These are phyloP conservation scores for Cephalophus harveyi DNA, from an alignment of 2,113 vertebrate genomes.

Conservation along the genomic window DNA sequence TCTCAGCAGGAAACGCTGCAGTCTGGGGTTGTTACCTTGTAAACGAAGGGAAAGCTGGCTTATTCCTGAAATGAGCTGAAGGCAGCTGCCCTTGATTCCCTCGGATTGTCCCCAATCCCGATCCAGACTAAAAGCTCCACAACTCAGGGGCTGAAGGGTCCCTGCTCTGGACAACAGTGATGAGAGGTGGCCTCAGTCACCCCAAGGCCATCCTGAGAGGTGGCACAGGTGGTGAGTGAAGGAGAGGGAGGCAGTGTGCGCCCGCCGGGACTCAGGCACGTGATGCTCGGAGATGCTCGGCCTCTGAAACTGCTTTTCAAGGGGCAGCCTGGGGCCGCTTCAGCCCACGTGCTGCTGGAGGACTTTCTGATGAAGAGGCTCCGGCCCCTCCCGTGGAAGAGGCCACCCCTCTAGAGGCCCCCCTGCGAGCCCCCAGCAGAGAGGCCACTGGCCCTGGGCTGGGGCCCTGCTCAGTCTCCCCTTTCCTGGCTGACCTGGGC, in stretches of 20 bases:
- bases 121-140: not conserved
- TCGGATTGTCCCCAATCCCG: accelerated
- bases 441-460: not conserved
- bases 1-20: not conserved
- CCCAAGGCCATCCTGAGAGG: not conserved
- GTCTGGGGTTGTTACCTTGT: accelerated
- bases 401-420: not conserved
- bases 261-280: not conserved
- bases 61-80: accelerated
- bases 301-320: not conserved
- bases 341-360: not conserved
- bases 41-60: not conserved
- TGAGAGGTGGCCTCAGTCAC: not conserved
- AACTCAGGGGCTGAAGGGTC: accelerated
- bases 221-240: not conserved
- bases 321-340: not conserved
- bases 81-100: not conserved
- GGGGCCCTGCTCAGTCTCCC: not conserved
- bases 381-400: accelerated
- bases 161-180: not conserved
- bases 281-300: accelerated
- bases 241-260: not conserved
- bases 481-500: not conserved
- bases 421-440: not conserved
- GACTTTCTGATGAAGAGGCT: not conserved